Evolutionary conservation across 2,113 vertebrate species (phyloP).

Genomic region (Pomatostomus ruficeps): DNA sequence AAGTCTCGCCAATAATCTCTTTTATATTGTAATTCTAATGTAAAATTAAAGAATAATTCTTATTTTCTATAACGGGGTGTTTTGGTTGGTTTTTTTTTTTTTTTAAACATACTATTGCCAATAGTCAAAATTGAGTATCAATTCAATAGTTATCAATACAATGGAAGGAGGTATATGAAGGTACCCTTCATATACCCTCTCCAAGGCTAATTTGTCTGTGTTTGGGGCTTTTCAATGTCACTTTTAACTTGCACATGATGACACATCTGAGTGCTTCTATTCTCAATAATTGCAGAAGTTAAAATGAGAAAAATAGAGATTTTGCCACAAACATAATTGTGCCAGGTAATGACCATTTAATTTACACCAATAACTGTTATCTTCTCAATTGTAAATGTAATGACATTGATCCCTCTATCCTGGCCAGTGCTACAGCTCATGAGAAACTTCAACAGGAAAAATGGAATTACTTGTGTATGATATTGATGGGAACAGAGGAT

Average conservation of each 20-base stretch:
- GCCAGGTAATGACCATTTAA: neutral
- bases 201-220: neutral
- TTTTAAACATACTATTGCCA: neutral
- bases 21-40: neutral
- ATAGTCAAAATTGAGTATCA: neutral
- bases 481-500: neutral
- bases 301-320: neutral
- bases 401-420: neutral
- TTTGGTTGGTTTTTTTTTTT: neutral
- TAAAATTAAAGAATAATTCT: neutral
- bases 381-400: neutral
- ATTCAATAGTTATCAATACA: neutral
- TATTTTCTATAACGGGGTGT: fast-evolving
- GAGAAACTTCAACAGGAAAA: neutral
- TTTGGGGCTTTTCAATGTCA: neutral
- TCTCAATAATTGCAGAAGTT: neutral
- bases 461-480: neutral
- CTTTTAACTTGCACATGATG: neutral
- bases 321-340: neutral
- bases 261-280: neutral
- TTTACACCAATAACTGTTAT: neutral
- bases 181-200: neutral
- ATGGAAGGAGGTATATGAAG: neutral
- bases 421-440: neutral
- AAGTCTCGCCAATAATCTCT: neutral